phyloP scores from a whole-genome alignment of 2,113 vertebrate genomes.

The Blennius ocellaris region DNA sequence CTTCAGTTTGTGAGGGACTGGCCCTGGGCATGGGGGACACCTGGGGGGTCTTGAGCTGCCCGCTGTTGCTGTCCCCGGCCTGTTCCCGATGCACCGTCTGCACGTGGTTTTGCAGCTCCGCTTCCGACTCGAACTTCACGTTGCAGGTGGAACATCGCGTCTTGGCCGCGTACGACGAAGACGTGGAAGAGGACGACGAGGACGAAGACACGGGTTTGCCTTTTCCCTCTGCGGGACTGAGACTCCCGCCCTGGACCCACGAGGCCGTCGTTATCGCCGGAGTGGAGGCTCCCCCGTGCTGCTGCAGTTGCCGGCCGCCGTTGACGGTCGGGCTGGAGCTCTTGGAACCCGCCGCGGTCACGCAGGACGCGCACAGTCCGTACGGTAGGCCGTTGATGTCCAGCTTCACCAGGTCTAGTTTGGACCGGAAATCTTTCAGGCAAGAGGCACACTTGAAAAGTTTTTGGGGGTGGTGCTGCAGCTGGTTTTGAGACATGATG shows the following conservation, averaged over 20 bases:
- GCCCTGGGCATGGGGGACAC: slow-evolving; percentile 97
- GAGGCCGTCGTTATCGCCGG: slow-evolving; percentile 78
- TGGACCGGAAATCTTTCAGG: slow-evolving; percentile 97
- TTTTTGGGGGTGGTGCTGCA: slow-evolving; percentile 87
- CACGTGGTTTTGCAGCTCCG: slow-evolving; percentile 95
- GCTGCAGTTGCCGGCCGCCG: slow-evolving; percentile 85
- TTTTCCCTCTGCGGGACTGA: slow-evolving; percentile 91
- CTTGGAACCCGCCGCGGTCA: slow-evolving; percentile 89
- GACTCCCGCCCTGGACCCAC: slow-evolving; percentile 88
- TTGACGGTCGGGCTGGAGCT: slow-evolving; percentile 92
- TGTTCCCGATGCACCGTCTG: slow-evolving; percentile 94
- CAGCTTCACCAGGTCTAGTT: slow-evolving; percentile 96
- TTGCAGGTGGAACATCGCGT: slow-evolving; percentile 97
- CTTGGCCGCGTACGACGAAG: slow-evolving; percentile 83
- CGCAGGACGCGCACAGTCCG: slow-evolving; percentile 93
- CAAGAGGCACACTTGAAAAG: slow-evolving; percentile 97
- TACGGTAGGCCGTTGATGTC: slow-evolving; percentile 98
- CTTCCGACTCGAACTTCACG: slow-evolving; percentile 98
- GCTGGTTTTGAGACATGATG: slow-evolving; percentile 69
- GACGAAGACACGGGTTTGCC: slow-evolving; percentile 87
- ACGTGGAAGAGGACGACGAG: slow-evolving; percentile 80
- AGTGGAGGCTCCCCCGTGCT: slow-evolving; percentile 65
- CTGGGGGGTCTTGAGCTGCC: slow-evolving; percentile 93
- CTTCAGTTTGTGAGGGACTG: slow-evolving; percentile 96
- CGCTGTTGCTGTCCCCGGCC: slow-evolving; percentile 88